A percentile compares a stretch with the other conserved stretches of the same genome.
These are phyloP conservation scores for Vimba vimba DNA, from an alignment of 2,113 vertebrate species.

Conservation along the genomic window DNA sequence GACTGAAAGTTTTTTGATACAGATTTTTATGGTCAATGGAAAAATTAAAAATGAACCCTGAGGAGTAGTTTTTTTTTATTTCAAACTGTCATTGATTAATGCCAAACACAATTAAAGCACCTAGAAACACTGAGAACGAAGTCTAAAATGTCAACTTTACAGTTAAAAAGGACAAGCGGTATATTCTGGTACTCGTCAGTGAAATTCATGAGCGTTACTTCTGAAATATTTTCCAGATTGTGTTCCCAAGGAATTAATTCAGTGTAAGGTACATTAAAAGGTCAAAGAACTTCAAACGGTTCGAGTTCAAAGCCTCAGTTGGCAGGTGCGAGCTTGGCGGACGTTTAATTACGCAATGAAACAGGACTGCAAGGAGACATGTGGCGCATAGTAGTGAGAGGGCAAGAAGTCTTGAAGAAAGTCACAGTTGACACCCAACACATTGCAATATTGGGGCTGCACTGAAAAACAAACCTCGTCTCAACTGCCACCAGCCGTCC, in stretches of 20 bases:
- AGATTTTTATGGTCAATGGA: neutral
- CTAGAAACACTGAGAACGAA: neutral
- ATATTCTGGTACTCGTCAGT: neutral
- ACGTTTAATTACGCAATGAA: neutral
- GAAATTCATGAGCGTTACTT: neutral
- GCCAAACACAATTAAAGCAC: slow-evolving; percentile 5
- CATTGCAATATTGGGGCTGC: neutral
- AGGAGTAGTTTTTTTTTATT: neutral
- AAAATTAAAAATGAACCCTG: neutral
- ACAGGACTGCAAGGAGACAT: neutral
- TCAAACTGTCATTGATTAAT: slow-evolving; percentile 8
- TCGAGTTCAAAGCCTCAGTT: slow-evolving; percentile 7
- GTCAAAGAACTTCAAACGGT: slow-evolving; percentile 18
- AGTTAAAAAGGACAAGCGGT: neutral
- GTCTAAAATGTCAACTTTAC: neutral
- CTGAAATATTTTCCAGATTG: neutral
- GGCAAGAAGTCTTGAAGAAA: neutral
- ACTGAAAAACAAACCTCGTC: neutral
- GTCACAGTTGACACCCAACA: neutral
- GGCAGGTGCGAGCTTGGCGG: slow-evolving; percentile 7
- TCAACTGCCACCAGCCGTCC: neutral
- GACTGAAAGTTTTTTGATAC: neutral
- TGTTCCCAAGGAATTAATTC: neutral
- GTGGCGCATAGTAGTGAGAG: neutral
- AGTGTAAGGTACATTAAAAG: neutral